Evolutionary conservation across 92 coral and sea anemone genomes (phyloP).

Genomic region (Metridium senile): DNA sequence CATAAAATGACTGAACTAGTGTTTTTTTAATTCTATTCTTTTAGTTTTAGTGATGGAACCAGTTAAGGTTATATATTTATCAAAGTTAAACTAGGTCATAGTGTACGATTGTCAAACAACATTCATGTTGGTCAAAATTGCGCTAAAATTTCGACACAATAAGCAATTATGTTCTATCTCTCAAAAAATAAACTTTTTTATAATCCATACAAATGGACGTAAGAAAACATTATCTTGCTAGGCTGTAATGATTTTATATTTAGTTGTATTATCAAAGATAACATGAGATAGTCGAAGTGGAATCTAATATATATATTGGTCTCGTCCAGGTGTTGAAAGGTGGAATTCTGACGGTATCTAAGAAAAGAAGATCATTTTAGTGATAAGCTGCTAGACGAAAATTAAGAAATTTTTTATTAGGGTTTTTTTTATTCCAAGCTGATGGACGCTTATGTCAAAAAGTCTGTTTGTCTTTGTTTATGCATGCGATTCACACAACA

Average conservation of each 20-base stretch:
- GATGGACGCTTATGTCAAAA: too few species aligned
- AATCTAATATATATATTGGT: background rate
- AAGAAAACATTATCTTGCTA: background rate
- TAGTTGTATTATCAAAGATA: background rate
- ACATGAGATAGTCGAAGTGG: constrained; percentile 1
- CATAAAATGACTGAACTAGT: background rate
- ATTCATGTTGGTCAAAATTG: too few species aligned
- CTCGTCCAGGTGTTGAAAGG: constrained; percentile 7
- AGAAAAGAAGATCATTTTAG: background rate
- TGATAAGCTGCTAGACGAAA: constrained; percentile 3
- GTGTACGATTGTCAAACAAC: too few species aligned
- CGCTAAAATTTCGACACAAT: too few species aligned
- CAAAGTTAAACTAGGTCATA: too few species aligned
- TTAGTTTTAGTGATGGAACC: too few species aligned
- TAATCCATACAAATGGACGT: background rate
- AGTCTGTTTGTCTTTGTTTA: background rate
- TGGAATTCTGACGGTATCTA: background rate
- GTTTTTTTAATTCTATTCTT: background rate
- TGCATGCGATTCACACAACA: background rate
- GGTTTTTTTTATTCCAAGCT: background rate
- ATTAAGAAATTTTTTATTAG: background rate
- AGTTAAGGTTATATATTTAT: too few species aligned
- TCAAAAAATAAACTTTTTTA: too few species aligned
- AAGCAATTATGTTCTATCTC: too few species aligned
- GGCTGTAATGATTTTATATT: background rate